phyloP scores from a whole-genome alignment of 2,797 vertebrate species.

The Epinephelus awoara region DNA sequence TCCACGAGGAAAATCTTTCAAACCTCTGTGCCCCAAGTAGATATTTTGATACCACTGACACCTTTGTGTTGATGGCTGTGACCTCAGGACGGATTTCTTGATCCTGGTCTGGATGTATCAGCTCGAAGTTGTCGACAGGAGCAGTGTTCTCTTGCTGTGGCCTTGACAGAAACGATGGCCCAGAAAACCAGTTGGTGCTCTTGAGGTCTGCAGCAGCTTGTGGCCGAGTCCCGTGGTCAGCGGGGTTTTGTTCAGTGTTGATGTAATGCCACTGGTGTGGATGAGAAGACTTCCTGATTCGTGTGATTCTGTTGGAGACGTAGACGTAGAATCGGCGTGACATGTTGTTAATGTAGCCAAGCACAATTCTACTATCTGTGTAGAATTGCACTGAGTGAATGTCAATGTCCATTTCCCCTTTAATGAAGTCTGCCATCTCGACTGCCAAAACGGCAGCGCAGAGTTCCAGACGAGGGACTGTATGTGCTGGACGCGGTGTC shows the following conservation, averaged over 20 bases:
- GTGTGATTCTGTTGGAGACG: not conserved
- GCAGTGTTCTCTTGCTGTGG: not conserved
- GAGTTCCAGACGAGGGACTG: not conserved
- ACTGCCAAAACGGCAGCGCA: not conserved
- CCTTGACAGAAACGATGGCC: not conserved
- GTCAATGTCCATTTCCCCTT: not conserved
- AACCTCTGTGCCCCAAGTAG: not conserved
- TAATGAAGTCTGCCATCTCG: not conserved
- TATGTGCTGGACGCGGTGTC: not conserved
- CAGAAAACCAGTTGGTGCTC: not conserved
- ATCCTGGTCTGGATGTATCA: not conserved
- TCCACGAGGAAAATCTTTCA: conserved; percentile 3
- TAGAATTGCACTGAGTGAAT: not conserved
- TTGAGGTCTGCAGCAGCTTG: not conserved
- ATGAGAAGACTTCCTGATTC: not conserved
- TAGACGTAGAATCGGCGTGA: not conserved
- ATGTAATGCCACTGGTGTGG: not conserved
- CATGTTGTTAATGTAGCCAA: not conserved
- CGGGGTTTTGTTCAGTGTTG: not conserved
- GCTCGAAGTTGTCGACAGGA: not conserved
- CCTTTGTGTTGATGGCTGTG: not conserved
- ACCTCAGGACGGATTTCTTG: not conserved
- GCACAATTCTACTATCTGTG: not conserved
- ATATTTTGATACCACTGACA: not conserved
- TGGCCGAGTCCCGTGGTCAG: not conserved